Evolutionary conservation across 2,797 vertebrate species (phyloP).

Genomic region (Pygocentrus nattereri): DNA sequence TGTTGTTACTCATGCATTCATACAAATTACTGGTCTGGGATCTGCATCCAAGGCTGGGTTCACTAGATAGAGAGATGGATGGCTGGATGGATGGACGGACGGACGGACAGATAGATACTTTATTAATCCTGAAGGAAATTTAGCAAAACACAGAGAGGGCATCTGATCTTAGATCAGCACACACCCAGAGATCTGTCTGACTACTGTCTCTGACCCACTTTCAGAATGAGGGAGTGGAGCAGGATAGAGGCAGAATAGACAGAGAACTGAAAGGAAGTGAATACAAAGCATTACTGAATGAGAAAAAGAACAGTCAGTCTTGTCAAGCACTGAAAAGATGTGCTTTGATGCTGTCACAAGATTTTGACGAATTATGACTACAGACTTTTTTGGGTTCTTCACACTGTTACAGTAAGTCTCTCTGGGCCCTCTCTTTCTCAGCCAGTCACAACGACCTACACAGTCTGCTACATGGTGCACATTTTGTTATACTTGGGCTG

Average conservation of each 20-base stretch:
- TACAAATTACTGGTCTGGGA: slow-evolving; percentile 17
- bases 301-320: slow-evolving; percentile 30
- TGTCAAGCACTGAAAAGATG: slow-evolving; percentile 11
- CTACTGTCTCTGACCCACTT: slow-evolving; percentile 21
- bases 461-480: background rate
- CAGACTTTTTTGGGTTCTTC: background rate
- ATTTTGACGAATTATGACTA: slow-evolving; percentile 16
- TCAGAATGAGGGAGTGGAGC: background rate
- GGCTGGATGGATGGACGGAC: no score
- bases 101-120: no score
- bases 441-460: background rate
- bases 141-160: slow-evolving; percentile 13
- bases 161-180: slow-evolving; percentile 29
- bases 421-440: background rate
- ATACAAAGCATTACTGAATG: slow-evolving; percentile 21
- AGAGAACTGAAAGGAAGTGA: slow-evolving; percentile 21
- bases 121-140: no score
- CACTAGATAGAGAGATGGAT: no score
- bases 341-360: background rate
- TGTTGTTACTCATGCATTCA: slow-evolving; percentile 1
- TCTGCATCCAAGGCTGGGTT: background rate
- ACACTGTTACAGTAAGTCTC: background rate
- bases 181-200: slow-evolving; percentile 3
- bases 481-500: background rate
- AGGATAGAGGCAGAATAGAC: background rate